A percentile compares a stretch with the other conserved stretches of the same genome.
These are phyloP conservation scores for Drosophila kanapiae DNA, from an alignment of 1,140 invertebrate genomes.

Conservation along the genomic window DNA sequence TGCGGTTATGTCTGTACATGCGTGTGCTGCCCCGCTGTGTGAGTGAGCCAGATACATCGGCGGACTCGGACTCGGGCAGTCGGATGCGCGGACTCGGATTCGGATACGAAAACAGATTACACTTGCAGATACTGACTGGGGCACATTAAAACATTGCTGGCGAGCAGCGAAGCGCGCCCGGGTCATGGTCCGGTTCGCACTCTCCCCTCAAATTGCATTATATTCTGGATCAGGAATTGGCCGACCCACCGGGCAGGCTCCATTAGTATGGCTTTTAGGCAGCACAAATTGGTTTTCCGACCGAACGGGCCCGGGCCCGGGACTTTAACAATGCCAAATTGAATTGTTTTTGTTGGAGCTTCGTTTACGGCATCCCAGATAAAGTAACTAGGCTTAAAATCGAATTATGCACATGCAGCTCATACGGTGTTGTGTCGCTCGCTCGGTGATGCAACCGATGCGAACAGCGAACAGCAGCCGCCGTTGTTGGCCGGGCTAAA, in stretches of 20 bases:
- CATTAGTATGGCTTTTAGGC: slow-evolving; percentile 55
- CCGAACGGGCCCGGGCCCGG: slow-evolving; percentile 1
- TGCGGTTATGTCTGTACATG: slow-evolving; percentile 31
- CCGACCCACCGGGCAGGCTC: slow-evolving; percentile 12
- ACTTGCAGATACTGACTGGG: slow-evolving; percentile 68
- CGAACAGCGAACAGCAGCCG: slow-evolving; percentile 13
- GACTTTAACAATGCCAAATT: slow-evolving; percentile 58
- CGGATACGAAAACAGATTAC: slow-evolving; percentile 49
- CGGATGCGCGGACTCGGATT: slow-evolving; percentile 20
- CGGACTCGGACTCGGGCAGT: not conserved
- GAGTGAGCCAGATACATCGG: slow-evolving; percentile 42
- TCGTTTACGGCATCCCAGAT: slow-evolving; percentile 23
- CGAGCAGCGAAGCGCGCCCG: slow-evolving; percentile 68
- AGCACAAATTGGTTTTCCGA: slow-evolving; percentile 55
- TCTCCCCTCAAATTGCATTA: slow-evolving; percentile 16
- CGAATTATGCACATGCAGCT: slow-evolving; percentile 64
- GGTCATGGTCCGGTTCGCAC: slow-evolving; percentile 65
- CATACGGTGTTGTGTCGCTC: slow-evolving; percentile 23
- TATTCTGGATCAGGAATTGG: slow-evolving; percentile 1
- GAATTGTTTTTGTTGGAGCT: slow-evolving; percentile 45
- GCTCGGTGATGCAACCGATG: slow-evolving; percentile 55
- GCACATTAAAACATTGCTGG: slow-evolving; percentile 67
- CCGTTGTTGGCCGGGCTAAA: slow-evolving; percentile 56
- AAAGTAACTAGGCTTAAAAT: slow-evolving; percentile 48
- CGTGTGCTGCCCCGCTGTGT: slow-evolving; percentile 28